Base-by-base conservation (phyloP, 1,140 invertebrate species). In the Helicoverpa armigera region DNA sequence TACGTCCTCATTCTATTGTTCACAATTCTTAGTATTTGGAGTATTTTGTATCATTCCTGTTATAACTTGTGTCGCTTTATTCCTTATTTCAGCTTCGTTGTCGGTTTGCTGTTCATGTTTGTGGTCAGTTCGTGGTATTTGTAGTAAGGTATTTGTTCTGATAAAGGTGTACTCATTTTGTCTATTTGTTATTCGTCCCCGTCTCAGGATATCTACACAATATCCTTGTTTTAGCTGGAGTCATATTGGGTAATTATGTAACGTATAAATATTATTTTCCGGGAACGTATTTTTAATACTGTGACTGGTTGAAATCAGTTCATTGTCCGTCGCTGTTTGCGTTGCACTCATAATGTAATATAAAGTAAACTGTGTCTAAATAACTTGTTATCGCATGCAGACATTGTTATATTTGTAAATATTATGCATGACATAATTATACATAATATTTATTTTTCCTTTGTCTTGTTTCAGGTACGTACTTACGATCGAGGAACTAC, bases 381-480 rank as follows among this genome's bases (percentile, higher is more conserved):
- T 74, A 43, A 58, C 31, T 23, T 60, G 16, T 60, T 48, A 60
- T 69, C 67, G 58, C 48, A 60, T 60, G 16, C 53, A 69, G 9
- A 75, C 60, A 69, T 63, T 16, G 14, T 23, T 13, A 18, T 65
- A 56, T 35, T 61, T 82, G 50, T 82, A 43, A 72, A 72, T 67
- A 51, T 53, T 56, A 72, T 73, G 9, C 35, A 43, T 43, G 35
- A 43, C 35, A 43, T 43, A 43, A 43, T 43, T 43, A 5, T 5
- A 12, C 75, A 51, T 50, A 18, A 23, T 69, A 18, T 16, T 69
- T 69, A 69, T 69, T 50, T 69, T 69, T 4, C 18, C 16, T 50
- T 50, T 16, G n/a, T 69, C 51, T 76, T 81, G 79, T 81, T 81
- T 50, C 79, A 81, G 79, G 79, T 78, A 78, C 54, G 53, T 43